Conservation (phyloP, 2,797 vertebrate species). For the Crypturellus tataupa region DNA sequence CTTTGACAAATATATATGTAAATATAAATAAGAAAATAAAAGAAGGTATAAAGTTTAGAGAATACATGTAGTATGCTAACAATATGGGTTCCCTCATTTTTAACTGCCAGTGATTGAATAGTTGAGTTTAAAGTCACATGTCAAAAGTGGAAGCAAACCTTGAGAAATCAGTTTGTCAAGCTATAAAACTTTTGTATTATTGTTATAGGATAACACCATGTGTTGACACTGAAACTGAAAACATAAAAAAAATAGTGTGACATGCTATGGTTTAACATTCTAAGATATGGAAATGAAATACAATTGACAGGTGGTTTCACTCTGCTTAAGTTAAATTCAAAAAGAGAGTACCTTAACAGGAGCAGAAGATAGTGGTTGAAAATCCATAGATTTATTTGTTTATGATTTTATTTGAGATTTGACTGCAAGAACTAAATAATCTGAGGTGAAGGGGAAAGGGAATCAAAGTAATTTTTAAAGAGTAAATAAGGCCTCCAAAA, state of each 20-base stretch:
- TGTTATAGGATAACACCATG: neutral
- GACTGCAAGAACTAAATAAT: neutral
- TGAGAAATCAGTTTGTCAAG: neutral
- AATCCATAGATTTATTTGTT: neutral
- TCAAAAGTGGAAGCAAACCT: neutral
- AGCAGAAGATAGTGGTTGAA: neutral
- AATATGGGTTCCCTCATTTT: neutral
- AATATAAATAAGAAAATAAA: neutral
- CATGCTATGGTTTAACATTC: neutral
- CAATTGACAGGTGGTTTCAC: neutral
- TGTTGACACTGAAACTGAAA: neutral
- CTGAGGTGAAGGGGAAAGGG: accelerated
- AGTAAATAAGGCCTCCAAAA: neutral
- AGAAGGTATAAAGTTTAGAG: neutral
- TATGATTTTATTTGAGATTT: neutral
- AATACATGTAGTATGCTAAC: neutral
- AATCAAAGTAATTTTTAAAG: neutral
- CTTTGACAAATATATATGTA: neutral
- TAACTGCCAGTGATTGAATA: neutral
- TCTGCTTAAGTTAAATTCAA: neutral
- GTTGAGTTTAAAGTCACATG: neutral
- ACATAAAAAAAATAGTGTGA: neutral
- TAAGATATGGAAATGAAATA: neutral
- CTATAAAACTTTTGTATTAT: neutral
- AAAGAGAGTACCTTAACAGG: neutral